A percentile compares a stretch with the other conserved stretches of the same genome.
Conservation (phyloP, 2,888 invertebrate species). For the Drosophila pegasa region DNA sequence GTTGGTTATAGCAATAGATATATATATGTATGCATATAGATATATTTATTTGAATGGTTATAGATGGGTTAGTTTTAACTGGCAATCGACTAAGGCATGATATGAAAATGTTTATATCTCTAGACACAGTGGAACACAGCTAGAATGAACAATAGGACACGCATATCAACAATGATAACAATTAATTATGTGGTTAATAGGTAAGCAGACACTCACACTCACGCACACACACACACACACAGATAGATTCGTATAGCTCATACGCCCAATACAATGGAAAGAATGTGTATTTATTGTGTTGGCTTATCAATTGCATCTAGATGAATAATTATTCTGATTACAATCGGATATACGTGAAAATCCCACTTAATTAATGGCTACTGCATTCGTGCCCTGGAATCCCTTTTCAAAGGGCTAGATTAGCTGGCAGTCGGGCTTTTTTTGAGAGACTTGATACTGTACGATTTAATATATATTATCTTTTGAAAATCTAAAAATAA, state of each 20-base stretch:
- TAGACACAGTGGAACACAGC: conserved; percentile 56
- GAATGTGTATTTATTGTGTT: conserved; percentile 49
- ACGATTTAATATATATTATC: not conserved
- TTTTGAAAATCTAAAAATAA: no score
- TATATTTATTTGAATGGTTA: conserved; percentile 27
- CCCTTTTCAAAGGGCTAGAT: no score
- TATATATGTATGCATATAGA: conserved; percentile 29
- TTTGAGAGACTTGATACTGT: not conserved
- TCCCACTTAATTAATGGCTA: conserved; percentile 14
- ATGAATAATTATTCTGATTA: conserved; percentile 15
- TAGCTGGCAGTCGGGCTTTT: not conserved
- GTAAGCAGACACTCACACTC: conserved; percentile 24
- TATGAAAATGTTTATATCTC: conserved; percentile 46
- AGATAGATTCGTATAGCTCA: conserved; percentile 13
- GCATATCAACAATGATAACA: conserved; percentile 60
- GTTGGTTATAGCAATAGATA: conserved; percentile 2
- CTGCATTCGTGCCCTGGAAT: conserved; percentile 13
- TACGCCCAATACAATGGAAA: conserved; percentile 32
- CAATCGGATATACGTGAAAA: conserved; percentile 19
- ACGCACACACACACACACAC: conserved; percentile 18
- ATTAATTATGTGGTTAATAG: conserved; percentile 68
- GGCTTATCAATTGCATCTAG: conserved; percentile 38
- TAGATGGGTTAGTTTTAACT: conserved; percentile 42
- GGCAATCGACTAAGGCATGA: conserved; percentile 57
- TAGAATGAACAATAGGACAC: conserved; percentile 61